Evolutionary conservation across 2,888 invertebrate species (phyloP).

Genomic region (Congeria kusceri): DNA sequence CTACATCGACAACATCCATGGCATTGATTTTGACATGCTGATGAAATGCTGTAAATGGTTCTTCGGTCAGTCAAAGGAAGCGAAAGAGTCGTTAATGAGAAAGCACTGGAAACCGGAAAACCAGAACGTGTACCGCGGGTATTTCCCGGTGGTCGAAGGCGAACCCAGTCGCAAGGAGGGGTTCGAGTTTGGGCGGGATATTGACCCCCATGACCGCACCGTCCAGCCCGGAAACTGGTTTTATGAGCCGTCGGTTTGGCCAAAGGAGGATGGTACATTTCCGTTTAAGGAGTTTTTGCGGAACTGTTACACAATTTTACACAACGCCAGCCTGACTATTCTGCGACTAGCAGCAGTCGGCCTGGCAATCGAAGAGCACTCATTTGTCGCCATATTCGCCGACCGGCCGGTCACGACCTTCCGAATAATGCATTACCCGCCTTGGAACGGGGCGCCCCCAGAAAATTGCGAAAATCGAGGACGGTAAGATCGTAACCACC

Average conservation of each 20-base stretch:
- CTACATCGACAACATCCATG: constrained; percentile 69
- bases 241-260: constrained; percentile 73
- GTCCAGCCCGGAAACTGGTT: constrained; percentile 66
- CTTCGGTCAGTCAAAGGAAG: constrained; percentile 61
- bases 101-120: constrained; percentile 67
- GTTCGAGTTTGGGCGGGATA: constrained; percentile 69
- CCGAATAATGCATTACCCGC: constrained; percentile 74
- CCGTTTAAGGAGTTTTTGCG: constrained; percentile 65
- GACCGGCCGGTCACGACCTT: constrained; percentile 71
- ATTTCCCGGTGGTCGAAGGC: constrained; percentile 69
- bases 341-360: constrained; percentile 69
- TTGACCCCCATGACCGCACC: constrained; percentile 60
- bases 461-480: constrained; percentile 62
- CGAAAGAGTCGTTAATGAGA: constrained; percentile 58
- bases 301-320: constrained; percentile 55
- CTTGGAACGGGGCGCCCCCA: constrained; percentile 65
- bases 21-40: constrained; percentile 65
- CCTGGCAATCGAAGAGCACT: constrained; percentile 68
- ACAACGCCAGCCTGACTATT: constrained; percentile 65
- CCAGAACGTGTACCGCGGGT: constrained; percentile 71
- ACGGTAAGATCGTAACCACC: constrained; percentile 68
- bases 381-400: constrained; percentile 69
- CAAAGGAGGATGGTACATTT: constrained; percentile 62
- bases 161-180: constrained; percentile 74
- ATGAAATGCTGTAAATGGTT: constrained; percentile 67